These are phyloP conservation scores for Chalcosyrphus nemorum DNA, from an alignment of 2,888 invertebrate species.

Conservation along the genomic window DNA sequence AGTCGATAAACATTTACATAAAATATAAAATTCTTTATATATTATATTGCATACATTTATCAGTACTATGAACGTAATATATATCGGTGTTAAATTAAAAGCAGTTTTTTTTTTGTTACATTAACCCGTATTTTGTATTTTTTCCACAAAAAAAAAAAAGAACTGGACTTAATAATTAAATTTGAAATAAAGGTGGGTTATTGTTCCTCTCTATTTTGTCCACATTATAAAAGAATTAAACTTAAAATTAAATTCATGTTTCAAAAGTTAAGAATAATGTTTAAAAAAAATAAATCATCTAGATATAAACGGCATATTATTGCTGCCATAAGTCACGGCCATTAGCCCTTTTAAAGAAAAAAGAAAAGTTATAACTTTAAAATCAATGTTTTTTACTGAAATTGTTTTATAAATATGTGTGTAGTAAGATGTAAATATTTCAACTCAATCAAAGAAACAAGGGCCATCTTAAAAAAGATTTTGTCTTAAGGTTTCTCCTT, in stretches of 20 bases:
- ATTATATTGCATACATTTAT: slow-evolving; percentile 6
- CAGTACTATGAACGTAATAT: neutral
- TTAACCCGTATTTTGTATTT: neutral
- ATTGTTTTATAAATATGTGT: slow-evolving; percentile 9
- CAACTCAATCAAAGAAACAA: neutral
- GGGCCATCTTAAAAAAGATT: neutral
- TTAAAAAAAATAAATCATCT: slow-evolving; percentile 7
- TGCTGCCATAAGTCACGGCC: neutral
- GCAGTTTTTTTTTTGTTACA: neutral
- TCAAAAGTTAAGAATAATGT: neutral
- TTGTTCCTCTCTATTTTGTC: slow-evolving; percentile 66
- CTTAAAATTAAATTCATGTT: slow-evolving; percentile 16
- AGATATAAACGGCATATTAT: slow-evolving; percentile 9
- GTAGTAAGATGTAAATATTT: slow-evolving; percentile 25
- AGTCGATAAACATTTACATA: slow-evolving; percentile 44
- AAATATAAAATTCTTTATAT: neutral
- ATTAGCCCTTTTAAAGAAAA: neutral
- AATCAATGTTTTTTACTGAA: slow-evolving; percentile 42
- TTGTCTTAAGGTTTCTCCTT: neutral
- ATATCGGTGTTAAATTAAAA: slow-evolving; percentile 27
- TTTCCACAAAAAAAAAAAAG: neutral
- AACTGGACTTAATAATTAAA: neutral
- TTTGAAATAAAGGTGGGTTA: slow-evolving; percentile 44
- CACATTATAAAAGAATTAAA: slow-evolving; percentile 1
- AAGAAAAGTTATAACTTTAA: neutral